These are phyloP conservation scores for Poeciliopsis turneri DNA, from an alignment of 2,797 vertebrate genomes.

Conservation along the genomic window DNA sequence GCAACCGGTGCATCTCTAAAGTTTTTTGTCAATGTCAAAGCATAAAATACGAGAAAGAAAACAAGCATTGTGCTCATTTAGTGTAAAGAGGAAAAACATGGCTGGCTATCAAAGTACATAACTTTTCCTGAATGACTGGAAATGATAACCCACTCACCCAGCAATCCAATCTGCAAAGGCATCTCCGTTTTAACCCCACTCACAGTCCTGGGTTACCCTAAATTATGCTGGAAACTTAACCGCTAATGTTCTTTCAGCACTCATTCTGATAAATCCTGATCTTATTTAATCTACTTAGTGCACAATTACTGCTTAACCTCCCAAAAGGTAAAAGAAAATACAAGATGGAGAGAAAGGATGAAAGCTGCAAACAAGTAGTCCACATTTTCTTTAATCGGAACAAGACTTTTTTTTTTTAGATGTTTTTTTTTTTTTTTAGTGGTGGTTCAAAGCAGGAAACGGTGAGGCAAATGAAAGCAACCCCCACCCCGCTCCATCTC, in stretches of 20 bases:
- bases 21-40: background rate
- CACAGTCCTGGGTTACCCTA: constrained; percentile 5
- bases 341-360: background rate
- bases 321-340: background rate
- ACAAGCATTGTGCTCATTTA: background rate
- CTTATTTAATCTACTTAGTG: constrained; percentile 17
- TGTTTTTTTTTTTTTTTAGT: constrained; percentile 20
- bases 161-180: constrained; percentile 92
- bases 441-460: constrained; percentile 38
- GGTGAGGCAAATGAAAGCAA: constrained; percentile 12
- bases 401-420: constrained; percentile 7
- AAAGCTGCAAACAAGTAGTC: constrained; percentile 23
- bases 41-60: background rate
- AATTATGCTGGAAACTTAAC: constrained; percentile 7
- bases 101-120: constrained; percentile 73
- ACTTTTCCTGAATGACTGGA: constrained; percentile 84
- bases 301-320: constrained; percentile 2
- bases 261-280: constrained; percentile 16
- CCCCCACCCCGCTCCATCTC: background rate
- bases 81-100: background rate
- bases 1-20: background rate
- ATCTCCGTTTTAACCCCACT: constrained; percentile 87
- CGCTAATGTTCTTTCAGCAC: constrained; percentile 9
- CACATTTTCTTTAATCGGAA: constrained; percentile 26
- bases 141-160: constrained; percentile 58